These are phyloP conservation scores for Leptothorax acervorum DNA, from an alignment of 2,888 invertebrate genomes.

Conservation along the genomic window DNA sequence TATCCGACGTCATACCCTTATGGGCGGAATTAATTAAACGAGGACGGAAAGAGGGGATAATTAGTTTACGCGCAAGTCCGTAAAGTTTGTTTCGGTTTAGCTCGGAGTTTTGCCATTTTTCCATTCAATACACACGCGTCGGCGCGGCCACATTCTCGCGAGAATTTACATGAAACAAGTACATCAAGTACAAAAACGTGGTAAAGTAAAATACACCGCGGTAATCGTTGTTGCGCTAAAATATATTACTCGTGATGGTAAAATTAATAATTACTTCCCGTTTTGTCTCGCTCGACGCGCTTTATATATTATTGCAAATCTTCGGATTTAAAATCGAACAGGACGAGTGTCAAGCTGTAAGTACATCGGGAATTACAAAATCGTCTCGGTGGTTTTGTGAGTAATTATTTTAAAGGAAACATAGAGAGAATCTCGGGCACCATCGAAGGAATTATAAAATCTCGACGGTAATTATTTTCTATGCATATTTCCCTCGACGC, in stretches of 20 bases:
- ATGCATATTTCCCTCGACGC: neutral
- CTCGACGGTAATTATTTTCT: neutral
- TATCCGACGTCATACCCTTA: conserved; percentile 22
- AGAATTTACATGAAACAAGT: conserved; percentile 12
- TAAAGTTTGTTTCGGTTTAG: conserved; percentile 32
- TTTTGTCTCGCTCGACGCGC: neutral
- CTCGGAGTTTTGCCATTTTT: conserved; percentile 37
- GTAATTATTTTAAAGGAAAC: conserved; percentile 1
- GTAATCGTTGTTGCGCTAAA: neutral
- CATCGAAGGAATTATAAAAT: neutral
- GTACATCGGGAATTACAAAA: neutral
- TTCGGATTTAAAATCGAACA: neutral
- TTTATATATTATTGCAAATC: neutral
- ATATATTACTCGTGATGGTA: neutral
- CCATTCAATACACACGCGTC: conserved; percentile 2
- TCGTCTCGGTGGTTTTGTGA: neutral
- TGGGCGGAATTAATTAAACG: conserved; percentile 42
- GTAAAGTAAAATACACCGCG: neutral
- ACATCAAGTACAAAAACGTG: neutral
- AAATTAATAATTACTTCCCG: conserved; percentile 6
- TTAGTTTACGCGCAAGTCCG: conserved; percentile 30
- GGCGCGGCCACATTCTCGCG: neutral
- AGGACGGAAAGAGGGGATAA: neutral
- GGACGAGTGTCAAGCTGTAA: neutral
- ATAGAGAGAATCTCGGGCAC: neutral